A percentile compares a stretch with the other conserved stretches of the same genome.
phyloP scores from a whole-genome alignment of 2,888 invertebrate species.

The Alloscopus bannaensis region DNA sequence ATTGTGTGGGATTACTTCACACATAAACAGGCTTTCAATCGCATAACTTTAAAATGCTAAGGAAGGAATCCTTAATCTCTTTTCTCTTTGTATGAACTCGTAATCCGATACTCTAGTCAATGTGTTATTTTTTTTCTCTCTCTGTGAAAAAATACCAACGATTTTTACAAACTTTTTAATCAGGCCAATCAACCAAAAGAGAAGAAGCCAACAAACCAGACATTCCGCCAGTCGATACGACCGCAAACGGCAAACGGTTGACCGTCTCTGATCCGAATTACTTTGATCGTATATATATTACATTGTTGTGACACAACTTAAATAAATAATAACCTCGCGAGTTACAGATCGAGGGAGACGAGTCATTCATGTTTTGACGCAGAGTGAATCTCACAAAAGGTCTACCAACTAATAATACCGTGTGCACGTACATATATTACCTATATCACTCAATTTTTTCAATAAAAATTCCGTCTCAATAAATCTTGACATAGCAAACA shows the following conservation, averaged over 20 bases:
- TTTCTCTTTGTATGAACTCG: background rate
- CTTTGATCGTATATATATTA: too few species aligned
- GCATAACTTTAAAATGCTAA: background rate
- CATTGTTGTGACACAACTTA: background rate
- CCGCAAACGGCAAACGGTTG: background rate
- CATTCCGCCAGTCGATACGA: conserved; percentile 27
- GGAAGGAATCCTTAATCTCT: too few species aligned
- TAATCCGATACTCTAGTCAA: too few species aligned
- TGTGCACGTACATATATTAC: too few species aligned
- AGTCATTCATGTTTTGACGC: too few species aligned
- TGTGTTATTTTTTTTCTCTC: background rate
- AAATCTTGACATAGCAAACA: too few species aligned
- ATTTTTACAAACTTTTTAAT: conserved; percentile 24
- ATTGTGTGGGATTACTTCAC: background rate
- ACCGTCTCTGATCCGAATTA: too few species aligned
- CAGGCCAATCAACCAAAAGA: conserved; percentile 30
- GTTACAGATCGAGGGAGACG: too few species aligned
- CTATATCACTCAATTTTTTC: too few species aligned
- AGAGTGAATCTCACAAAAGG: too few species aligned
- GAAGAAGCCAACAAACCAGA: conserved; percentile 27
- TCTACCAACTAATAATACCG: too few species aligned
- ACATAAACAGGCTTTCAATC: background rate
- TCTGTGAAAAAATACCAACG: conserved; percentile 1
- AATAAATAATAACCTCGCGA: background rate
- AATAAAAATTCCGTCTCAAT: too few species aligned